Conservation (phyloP, 1,140 invertebrate species). For the Tetramorium simillimum region DNA sequence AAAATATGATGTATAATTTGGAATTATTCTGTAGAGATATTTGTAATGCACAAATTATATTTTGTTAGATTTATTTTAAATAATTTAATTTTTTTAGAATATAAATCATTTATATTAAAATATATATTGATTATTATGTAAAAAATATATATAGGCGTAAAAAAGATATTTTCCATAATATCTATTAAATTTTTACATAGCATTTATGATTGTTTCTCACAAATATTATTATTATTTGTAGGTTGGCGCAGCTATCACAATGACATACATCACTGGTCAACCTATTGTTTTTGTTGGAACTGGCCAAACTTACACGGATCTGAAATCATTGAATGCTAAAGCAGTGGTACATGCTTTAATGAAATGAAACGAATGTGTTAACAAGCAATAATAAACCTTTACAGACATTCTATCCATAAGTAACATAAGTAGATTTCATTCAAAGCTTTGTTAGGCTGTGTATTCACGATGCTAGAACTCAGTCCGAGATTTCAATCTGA, state of each 20-base stretch:
- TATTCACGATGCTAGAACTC: too few relatives aligned
- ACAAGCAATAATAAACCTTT: constrained; percentile 41
- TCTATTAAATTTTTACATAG: neutral
- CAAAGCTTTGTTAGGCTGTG: neutral
- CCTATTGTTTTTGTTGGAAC: constrained; percentile 99
- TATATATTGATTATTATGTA: neutral
- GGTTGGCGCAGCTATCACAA: constrained; percentile 99
- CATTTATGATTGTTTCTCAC: constrained; percentile 27
- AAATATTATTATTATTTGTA: constrained; percentile 80
- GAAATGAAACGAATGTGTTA: constrained; percentile 88
- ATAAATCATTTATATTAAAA: neutral
- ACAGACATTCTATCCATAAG: neutral
- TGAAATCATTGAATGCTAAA: constrained; percentile 98
- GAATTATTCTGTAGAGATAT: neutral
- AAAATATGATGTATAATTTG: neutral
- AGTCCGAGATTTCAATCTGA: too few relatives aligned
- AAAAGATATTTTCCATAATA: neutral
- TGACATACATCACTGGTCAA: constrained; percentile 99
- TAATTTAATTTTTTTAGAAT: too few relatives aligned
- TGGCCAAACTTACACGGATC: constrained; percentile 99
- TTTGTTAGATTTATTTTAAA: neutral
- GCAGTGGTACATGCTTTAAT: constrained; percentile 98
- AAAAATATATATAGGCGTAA: too few relatives aligned
- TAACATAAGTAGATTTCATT: constrained; percentile 10
- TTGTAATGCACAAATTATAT: neutral